Conservation (phyloP, 2,113 vertebrate species). For the Eurypyga helias region DNA sequence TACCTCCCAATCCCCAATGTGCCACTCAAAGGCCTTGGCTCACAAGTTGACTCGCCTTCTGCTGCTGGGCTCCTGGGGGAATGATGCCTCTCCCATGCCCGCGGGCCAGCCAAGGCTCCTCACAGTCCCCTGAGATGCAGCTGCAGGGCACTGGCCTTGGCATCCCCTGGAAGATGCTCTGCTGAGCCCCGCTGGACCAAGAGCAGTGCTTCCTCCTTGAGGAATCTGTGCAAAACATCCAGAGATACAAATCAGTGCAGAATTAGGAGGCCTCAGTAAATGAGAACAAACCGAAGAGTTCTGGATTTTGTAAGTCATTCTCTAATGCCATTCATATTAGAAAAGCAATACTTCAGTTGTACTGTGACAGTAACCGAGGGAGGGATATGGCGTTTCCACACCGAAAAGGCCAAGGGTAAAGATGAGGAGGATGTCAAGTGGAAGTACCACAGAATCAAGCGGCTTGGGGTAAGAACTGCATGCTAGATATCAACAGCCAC, state of each 20-base stretch:
- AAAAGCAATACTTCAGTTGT: background rate
- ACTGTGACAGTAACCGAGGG: background rate
- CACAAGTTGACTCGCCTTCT: background rate
- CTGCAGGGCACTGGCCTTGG: background rate
- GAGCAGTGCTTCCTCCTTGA: background rate
- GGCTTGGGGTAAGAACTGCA: background rate
- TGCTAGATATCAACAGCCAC: background rate
- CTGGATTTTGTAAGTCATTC: background rate
- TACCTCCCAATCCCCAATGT: background rate
- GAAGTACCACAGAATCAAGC: background rate
- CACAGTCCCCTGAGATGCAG: background rate
- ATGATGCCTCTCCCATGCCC: background rate
- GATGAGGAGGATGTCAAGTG: background rate
- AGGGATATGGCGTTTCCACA: background rate
- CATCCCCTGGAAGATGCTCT: background rate
- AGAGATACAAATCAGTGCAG: background rate
- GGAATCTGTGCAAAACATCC: background rate
- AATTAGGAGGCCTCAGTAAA: background rate
- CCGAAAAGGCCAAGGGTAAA: background rate
- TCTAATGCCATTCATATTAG: background rate
- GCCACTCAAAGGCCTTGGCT: background rate
- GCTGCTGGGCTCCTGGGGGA: background rate
- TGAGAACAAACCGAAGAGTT: background rate
- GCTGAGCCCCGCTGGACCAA: background rate
- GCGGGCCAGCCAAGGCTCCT: background rate